phyloP scores from a whole-genome alignment of 2,888 invertebrate species.

The Phortica magna region DNA sequence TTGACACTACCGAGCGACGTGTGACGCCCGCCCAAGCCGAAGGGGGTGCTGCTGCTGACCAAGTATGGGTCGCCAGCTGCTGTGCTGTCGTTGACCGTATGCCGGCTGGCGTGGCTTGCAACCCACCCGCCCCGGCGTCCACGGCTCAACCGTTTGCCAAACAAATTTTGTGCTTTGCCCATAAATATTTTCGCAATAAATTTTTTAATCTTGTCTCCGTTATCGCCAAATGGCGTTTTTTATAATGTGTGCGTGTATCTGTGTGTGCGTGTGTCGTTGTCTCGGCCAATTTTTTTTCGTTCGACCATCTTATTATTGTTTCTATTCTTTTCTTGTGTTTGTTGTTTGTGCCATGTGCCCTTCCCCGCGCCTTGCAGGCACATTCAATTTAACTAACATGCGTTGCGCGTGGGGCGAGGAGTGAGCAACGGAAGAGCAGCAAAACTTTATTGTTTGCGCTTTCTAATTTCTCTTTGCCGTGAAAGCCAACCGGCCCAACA shows the following conservation, averaged over 20 bases:
- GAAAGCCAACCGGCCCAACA: too few species aligned
- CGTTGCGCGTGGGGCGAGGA: neutral
- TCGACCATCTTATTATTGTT: neutral
- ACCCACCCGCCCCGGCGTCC: neutral
- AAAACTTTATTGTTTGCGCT: too few species aligned
- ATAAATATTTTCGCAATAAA: conserved; percentile 79
- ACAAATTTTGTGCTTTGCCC: conserved; percentile 48
- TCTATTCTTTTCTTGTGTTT: neutral
- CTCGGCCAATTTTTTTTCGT: neutral
- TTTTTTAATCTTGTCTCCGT: conserved; percentile 79
- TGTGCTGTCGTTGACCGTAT: conserved; percentile 12
- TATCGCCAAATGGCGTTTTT: conserved; percentile 79
- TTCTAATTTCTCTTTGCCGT: too few species aligned
- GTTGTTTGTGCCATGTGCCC: neutral
- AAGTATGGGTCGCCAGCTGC: conserved; percentile 12
- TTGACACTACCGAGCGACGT: conserved; percentile 21
- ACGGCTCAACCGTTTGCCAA: neutral
- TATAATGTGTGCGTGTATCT: conserved; percentile 61
- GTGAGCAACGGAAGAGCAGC: too few species aligned
- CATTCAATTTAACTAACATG: conserved; percentile 55
- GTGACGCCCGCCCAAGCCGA: neutral
- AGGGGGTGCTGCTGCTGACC: conserved; percentile 1
- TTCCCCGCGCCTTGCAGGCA: conserved; percentile 40
- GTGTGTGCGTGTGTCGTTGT: neutral
- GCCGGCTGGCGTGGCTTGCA: neutral